phyloP scores from a whole-genome alignment of 2,888 invertebrate species.

The Polydrusus cervinus region DNA sequence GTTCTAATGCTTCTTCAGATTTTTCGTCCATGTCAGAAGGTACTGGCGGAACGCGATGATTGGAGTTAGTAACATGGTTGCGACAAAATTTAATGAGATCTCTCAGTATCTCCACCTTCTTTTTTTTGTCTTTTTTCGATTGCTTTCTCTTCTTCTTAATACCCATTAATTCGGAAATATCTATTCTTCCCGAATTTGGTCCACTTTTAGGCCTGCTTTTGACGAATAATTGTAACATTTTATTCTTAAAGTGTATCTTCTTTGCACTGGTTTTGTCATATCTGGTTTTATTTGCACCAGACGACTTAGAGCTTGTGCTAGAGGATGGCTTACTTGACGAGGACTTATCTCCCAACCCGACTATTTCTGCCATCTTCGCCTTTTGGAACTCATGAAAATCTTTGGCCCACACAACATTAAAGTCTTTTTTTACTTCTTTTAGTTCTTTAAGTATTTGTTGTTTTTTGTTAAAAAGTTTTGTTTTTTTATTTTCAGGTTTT shows the following conservation, averaged over 20 bases:
- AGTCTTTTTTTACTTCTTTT: slow-evolving; percentile 14
- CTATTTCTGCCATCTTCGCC: slow-evolving; percentile 30
- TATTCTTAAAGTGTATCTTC: slow-evolving; percentile 32
- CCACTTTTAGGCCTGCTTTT: slow-evolving; percentile 26
- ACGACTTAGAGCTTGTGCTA: neutral
- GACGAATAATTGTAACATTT: slow-evolving; percentile 30
- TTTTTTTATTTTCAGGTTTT: neutral
- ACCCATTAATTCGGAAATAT: slow-evolving; percentile 33
- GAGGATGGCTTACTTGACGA: slow-evolving; percentile 1
- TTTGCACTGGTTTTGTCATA: slow-evolving; percentile 13
- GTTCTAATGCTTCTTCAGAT: slow-evolving; percentile 28
- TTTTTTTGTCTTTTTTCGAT: slow-evolving; percentile 30
- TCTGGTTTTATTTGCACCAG: slow-evolving; percentile 12
- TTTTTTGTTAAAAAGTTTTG: slow-evolving; percentile 28
- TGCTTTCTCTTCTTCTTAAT: slow-evolving; percentile 30
- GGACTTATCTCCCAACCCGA: slow-evolving; percentile 5
- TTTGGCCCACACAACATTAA: slow-evolving; percentile 26
- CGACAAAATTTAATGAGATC: slow-evolving; percentile 36
- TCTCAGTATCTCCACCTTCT: slow-evolving; percentile 34
- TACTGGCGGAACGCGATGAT: slow-evolving; percentile 35
- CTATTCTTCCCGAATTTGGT: neutral
- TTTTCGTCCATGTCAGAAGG: slow-evolving; percentile 5
- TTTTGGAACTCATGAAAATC: slow-evolving; percentile 40
- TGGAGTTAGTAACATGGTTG: slow-evolving; percentile 2
- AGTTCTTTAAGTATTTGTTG: slow-evolving; percentile 15